phyloP scores from a whole-genome alignment of 2,888 invertebrate genomes.

The Euplagia quadripunctaria region DNA sequence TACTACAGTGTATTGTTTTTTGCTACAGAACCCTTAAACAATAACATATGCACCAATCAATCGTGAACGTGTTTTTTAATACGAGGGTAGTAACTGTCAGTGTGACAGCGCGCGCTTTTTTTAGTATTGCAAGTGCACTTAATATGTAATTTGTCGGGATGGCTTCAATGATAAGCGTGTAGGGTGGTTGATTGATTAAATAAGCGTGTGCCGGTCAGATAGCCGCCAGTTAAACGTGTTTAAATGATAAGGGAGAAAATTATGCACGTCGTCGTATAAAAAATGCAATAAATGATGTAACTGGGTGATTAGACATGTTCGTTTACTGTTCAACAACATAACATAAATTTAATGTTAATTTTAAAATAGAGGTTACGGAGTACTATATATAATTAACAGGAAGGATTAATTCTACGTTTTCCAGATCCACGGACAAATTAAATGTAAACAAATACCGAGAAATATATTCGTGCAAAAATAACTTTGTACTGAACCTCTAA shows the following conservation, averaged over 20 bases:
- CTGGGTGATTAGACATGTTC: constrained; percentile 16
- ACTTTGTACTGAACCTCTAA: not conserved
- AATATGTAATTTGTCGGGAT: constrained; percentile 85
- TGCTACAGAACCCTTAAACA: constrained; percentile 29
- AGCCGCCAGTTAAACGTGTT: constrained; percentile 75
- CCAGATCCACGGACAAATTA: too few species aligned
- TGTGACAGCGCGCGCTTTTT: constrained; percentile 77
- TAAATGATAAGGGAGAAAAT: constrained; percentile 70
- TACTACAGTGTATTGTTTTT: not conserved
- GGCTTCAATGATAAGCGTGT: constrained; percentile 75
- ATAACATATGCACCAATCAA: constrained; percentile 21
- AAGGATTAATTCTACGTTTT: too few species aligned
- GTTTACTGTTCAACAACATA: not conserved
- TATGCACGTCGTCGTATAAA: constrained; percentile 39
- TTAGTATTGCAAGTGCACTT: constrained; percentile 77
- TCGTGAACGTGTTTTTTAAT: constrained; percentile 53
- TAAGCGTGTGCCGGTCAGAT: constrained; percentile 80
- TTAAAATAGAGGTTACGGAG: not conserved
- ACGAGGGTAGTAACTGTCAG: constrained; percentile 71
- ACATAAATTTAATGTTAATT: not conserved
- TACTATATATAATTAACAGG: too few species aligned
- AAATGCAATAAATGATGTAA: constrained; percentile 21
- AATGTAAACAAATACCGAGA: too few species aligned
- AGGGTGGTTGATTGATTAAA: constrained; percentile 85
- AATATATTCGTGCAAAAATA: not conserved